Evolutionary conservation across 2,888 invertebrate genomes (phyloP), one percentile per base, ranked within the genome.

Genomic region (Endotricha flammealis): DNA sequence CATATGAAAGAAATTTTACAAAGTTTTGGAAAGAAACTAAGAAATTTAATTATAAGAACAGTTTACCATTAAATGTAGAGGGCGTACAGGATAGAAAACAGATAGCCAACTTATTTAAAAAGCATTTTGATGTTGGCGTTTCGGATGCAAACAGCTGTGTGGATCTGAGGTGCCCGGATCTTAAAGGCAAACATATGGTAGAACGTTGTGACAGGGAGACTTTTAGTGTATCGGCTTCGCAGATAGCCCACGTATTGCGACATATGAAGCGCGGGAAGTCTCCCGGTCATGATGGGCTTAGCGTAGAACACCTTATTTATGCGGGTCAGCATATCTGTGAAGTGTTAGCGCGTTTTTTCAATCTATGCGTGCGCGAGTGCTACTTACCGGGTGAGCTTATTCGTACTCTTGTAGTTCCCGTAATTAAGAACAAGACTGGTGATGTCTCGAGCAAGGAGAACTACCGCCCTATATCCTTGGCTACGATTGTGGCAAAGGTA

Each of bases 351-450:
- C n/a, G n/a, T n/a, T n/a, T n/a, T n/a, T n/a, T n/a, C n/a, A n/a
- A n/a, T n/a, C n/a, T n/a, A n/a, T n/a, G 5, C 29, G 16, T 11
- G 29, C 29, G 40, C 29, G 20, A 23, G 28, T 28, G 35, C 9
- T 17, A 11, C 30, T 25, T n/a, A 3, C 23, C 23, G 8, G 8
- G 8, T 23, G 8, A 23, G 4, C n/a, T 23, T 8, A 23, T 16
- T 3, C 16, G 16, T 16, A 16, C 16, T 16, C 16, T 16, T 6
- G 16, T 16, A 4, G 6, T 16, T 16, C 16, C 16, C 6, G 6
- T 16, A 4, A 6, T 16, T 16, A 16, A 16, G 6, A 16, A 16
- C 16, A 16, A 16, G 6, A 16, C 16, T 16, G 16, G 16, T 6
- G 16, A 16, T 16, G 4, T 16, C 16, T 16, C 4, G 16, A 16